Evolutionary conservation across 37 sponge, comb jelly and placozoan genomes (phyloP).

Genomic region (Agelas oroides): DNA sequence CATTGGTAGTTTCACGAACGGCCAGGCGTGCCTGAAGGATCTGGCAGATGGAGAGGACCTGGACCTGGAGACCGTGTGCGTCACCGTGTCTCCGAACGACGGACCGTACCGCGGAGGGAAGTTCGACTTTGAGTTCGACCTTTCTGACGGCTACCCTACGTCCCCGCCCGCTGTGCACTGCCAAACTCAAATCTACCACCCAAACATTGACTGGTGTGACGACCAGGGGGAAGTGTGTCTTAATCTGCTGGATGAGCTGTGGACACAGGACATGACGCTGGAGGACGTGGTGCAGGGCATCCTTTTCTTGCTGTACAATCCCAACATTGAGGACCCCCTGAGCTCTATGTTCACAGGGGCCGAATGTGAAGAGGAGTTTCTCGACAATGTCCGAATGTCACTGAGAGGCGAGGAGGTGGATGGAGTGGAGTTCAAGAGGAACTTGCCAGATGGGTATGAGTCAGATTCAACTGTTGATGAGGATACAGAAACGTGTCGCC

Average conservation of each 20-base stretch:
- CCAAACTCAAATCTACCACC: slow-evolving; percentile 72
- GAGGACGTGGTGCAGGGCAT: slow-evolving; percentile 83
- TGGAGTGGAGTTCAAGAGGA: slow-evolving; percentile 27
- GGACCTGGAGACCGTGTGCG: background rate
- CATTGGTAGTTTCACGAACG: slow-evolving; percentile 47
- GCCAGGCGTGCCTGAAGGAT: slow-evolving; percentile 30
- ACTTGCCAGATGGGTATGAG: slow-evolving; percentile 27
- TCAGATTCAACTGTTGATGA: slow-evolving; percentile 30
- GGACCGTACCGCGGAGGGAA: slow-evolving; percentile 61
- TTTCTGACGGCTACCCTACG: slow-evolving; percentile 52
- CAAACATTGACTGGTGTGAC: slow-evolving; percentile 68
- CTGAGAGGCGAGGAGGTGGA: slow-evolving; percentile 46
- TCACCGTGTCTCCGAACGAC: slow-evolving; percentile 40
- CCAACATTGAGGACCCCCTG: slow-evolving; percentile 78
- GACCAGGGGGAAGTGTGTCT: slow-evolving; percentile 56
- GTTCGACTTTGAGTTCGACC: slow-evolving; percentile 62
- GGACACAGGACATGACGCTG: slow-evolving; percentile 51
- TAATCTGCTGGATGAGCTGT: slow-evolving; percentile 74
- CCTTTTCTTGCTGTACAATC: slow-evolving; percentile 79
- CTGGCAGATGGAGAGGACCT: background rate
- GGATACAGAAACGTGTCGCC: background rate
- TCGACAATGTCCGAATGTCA: slow-evolving; percentile 29
- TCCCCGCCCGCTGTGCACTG: slow-evolving; percentile 50
- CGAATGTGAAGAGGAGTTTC: slow-evolving; percentile 42
- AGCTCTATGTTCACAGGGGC: slow-evolving; percentile 52